Base-by-base conservation (phyloP, 2,888 invertebrate genomes). In the Pilophorus perplexus region DNA sequence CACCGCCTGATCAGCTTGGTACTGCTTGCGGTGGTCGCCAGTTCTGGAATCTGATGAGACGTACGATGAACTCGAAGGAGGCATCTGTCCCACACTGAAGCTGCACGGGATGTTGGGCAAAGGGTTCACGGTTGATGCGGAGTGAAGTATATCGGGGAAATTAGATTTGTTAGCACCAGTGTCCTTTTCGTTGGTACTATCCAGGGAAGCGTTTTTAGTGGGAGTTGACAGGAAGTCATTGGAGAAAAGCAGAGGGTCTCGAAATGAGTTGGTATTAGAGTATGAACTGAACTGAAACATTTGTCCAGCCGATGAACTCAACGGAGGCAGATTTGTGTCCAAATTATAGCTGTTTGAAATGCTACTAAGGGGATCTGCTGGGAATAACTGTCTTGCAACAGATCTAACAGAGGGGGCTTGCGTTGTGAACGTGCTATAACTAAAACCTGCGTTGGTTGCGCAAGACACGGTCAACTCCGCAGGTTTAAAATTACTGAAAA, bases 201-300 rank as follows among this genome's bases (percentile, higher is more conserved):
- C 55, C 38, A 38, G 22, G 12, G 55, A 10, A 22, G 2, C 14
- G 10, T 10, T 20, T 22, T 55, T 55, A 3, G 55, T 22, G 12
- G 38, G 55, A 1, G 38, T 55, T 55, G 38, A n/a, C 23, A 28
- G 18, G 33, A 27, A 59, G 2, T 62, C 62, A 48, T 62, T 62
- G 20, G 62, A 23, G 14, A 62, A 28, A 25, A 28, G 23, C 8
- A 33, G 16, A 8, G 62, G 44, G 42, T 59, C 42, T 22, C 59
- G 59, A 16, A 40, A 59, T 3, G 59, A 42, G 18, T 23, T 46
- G 12, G 46, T 20, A 20, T n/a, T 62, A 8, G 62, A 62, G 33
- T 62, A 62, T 33, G 62, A 46, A 22, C 28, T 14, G 18, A 62
- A 44, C 20, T 46, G 62, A n/a, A 62, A 62, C 33, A 62, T 46